A percentile compares a stretch with the other conserved stretches of the same genome.
Evolutionary conservation across 2,113 vertebrate species (phyloP).

Genomic region (Xenopus laevis): DNA sequence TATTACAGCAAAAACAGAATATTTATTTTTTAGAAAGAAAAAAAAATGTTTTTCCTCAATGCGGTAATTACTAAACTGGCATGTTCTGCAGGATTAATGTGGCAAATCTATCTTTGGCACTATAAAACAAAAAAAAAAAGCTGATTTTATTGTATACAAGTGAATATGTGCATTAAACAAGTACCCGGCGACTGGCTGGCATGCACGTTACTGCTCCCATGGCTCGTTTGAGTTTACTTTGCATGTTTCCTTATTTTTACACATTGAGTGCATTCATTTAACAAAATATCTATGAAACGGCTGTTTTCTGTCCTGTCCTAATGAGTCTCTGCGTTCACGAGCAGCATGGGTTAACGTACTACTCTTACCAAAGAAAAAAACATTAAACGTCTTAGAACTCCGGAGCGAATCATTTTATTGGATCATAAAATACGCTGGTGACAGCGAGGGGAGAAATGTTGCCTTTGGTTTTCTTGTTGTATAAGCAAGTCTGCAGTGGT

Average conservation of each 20-base stretch:
- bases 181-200: constrained; percentile 61
- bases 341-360: not conserved
- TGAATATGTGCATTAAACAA: constrained; percentile 60
- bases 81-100: constrained; percentile 54
- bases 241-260: constrained; percentile 50
- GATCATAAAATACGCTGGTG: constrained; percentile 8
- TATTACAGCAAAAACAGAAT: constrained; percentile 12
- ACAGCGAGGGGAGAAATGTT: not conserved
- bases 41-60: constrained; percentile 12
- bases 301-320: constrained; percentile 47
- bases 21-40: constrained; percentile 18
- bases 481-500: not conserved
- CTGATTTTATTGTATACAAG: constrained; percentile 55
- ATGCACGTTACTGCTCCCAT: constrained; percentile 59
- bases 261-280: constrained; percentile 62
- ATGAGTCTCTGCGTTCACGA: not conserved
- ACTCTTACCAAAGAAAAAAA: not conserved
- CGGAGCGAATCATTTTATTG: constrained; percentile 8
- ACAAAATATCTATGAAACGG: constrained; percentile 54
- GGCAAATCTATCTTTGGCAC: constrained; percentile 55
- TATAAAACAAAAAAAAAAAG: constrained; percentile 54
- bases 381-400: not conserved
- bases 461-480: not conserved
- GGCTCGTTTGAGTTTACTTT: constrained; percentile 56
- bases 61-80: constrained; percentile 12